Evolutionary conservation across 2,888 invertebrate genomes (phyloP).

Genomic region (Clanis bilineata): DNA sequence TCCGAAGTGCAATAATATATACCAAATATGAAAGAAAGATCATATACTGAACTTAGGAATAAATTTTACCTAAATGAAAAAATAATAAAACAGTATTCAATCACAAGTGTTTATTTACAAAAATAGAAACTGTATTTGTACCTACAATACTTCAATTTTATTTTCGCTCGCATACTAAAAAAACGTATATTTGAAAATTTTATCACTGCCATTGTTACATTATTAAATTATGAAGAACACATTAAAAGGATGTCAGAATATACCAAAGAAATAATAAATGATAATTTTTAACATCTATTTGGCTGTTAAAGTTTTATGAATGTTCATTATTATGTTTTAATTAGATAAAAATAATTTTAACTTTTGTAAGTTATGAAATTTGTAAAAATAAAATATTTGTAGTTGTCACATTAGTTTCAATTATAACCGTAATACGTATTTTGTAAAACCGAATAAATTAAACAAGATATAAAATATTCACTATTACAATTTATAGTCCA

Average conservation of each 20-base stretch:
- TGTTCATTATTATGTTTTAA: conserved; percentile 7
- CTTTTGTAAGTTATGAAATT: conserved; percentile 34
- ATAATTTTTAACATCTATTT: neutral
- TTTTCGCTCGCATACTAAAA: neutral
- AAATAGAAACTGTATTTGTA: conserved; percentile 63
- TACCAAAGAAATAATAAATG: conserved; percentile 30
- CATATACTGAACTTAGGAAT: neutral
- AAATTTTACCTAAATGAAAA: conserved; percentile 16
- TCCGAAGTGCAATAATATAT: conserved; percentile 43
- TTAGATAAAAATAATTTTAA: conserved; percentile 23
- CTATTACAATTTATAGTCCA: neutral
- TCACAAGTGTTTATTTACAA: conserved; percentile 74
- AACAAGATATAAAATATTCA: neutral
- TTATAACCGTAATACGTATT: neutral
- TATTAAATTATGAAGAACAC: conserved; percentile 16
- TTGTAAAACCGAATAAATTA: no score
- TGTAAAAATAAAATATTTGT: conserved; percentile 38
- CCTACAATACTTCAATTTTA: conserved; percentile 17
- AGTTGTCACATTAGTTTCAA: conserved; percentile 33
- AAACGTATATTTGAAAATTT: neutral
- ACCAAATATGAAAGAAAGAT: neutral
- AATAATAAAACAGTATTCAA: conserved; percentile 29
- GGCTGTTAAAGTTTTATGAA: neutral
- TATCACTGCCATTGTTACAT: conserved; percentile 9
- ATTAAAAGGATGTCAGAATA: conserved; percentile 30